phyloP scores from a whole-genome alignment of 2,113 vertebrate genomes.

The Thymallus thymallus region DNA sequence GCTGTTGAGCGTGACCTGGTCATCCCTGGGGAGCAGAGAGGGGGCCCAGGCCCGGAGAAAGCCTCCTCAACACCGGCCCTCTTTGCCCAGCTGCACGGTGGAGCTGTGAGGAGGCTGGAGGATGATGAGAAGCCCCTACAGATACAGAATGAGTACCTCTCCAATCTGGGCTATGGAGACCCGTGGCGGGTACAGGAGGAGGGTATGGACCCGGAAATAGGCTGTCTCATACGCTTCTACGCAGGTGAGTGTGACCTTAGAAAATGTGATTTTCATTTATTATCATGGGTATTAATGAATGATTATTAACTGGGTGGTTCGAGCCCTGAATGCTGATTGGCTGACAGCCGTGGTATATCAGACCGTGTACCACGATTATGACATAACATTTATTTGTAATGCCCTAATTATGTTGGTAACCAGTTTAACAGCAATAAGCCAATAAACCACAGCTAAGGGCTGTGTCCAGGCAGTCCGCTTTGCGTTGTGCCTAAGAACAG shows the following conservation, averaged over 20 bases:
- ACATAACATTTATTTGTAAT: no score
- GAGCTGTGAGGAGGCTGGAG: slow-evolving; percentile 80
- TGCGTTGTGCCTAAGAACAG: no score
- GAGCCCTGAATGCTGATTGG: no score
- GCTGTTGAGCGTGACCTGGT: slow-evolving; percentile 39
- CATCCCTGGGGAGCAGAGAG: slow-evolving; percentile 28
- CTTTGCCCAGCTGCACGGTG: slow-evolving; percentile 88
- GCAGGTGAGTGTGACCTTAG: slow-evolving; percentile 74
- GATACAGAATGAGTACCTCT: slow-evolving; percentile 89
- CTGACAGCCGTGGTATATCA: no score
- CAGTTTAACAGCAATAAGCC: no score
- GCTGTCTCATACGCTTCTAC: slow-evolving; percentile 90
- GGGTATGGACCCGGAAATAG: slow-evolving; percentile 86
- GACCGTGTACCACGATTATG: no score
- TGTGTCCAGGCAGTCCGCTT: no score
- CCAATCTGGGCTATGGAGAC: slow-evolving; percentile 85
- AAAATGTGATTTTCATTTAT: no score
- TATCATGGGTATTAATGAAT: no score
- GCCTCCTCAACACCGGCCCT: slow-evolving; percentile 65
- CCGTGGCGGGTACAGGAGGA: slow-evolving; percentile 87
- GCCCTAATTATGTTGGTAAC: no score
- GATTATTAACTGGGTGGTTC: no score
- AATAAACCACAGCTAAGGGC: no score
- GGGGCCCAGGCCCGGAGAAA: slow-evolving; percentile 36
- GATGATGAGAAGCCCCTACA: slow-evolving; percentile 85